Percentiles rank a stretch among this genome's conserved stretches.
phyloP scores from a whole-genome alignment of 2,797 vertebrate genomes.

The Pseudocheirus occidentalis region DNA sequence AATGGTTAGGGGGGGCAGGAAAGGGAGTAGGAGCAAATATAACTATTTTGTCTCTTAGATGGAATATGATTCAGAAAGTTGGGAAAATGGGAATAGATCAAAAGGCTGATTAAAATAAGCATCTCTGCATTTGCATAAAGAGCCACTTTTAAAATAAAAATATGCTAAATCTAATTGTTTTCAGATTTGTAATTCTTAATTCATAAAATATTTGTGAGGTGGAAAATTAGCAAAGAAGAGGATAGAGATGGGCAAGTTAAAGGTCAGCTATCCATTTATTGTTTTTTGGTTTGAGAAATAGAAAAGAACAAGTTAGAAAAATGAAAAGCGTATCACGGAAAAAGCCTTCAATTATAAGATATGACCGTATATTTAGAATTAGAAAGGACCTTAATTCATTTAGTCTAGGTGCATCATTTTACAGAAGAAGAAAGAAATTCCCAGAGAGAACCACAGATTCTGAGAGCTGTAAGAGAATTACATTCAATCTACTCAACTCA shows the following conservation, averaged over 20 bases:
- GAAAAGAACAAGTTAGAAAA: not conserved
- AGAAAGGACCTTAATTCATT: not conserved
- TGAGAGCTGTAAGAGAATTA: not conserved
- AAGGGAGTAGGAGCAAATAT: not conserved
- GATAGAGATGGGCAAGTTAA: not conserved
- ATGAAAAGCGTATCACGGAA: not conserved
- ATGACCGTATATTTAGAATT: not conserved
- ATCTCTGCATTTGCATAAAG: not conserved
- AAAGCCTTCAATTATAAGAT: not conserved
- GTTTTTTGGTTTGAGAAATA: not conserved
- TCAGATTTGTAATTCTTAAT: not conserved
- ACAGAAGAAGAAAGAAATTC: not conserved
- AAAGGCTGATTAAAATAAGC: not conserved
- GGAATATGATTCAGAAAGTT: not conserved
- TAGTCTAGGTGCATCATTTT: not conserved
- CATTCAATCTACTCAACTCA: not conserved
- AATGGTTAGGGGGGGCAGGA: not conserved
- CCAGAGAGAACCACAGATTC: not conserved
- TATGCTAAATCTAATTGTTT: not conserved
- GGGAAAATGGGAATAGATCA: not conserved
- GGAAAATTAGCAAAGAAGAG: not conserved
- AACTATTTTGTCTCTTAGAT: not conserved
- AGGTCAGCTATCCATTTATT: not conserved
- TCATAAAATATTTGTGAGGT: not conserved
- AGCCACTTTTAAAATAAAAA: not conserved